Base-by-base conservation (phyloP, 2,797 vertebrate species). In the Rhinophrynus dorsalis region DNA sequence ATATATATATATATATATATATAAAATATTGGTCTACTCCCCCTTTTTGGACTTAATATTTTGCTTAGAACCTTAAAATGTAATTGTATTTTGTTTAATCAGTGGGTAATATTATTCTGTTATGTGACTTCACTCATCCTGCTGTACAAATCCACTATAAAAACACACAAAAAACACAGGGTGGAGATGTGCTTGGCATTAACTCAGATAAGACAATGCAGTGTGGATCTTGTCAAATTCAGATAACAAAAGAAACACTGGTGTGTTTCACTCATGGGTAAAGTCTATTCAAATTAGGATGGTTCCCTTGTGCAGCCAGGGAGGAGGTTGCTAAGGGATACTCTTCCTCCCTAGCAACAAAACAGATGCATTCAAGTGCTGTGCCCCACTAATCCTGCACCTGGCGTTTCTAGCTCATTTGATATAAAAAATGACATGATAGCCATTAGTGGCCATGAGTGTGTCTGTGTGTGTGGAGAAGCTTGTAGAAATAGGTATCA, bases 241-340 rank as follows among this genome's bases (percentile, higher is more conserved):
- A 35, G 54, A 37, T 21, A 20, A 57, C n/a, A 57, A 38, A 37
- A 24, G 54, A 57, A 13, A 30, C 18, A 37, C 12, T 57, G 32
- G 32, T 24, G 54, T 37, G 32, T 11, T 57, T 29, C 12, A 37
- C 32, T 57, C 54, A 57, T 23, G 32, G 24, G 54, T 5, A 24
- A 57, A 37, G 18, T 18, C 32, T 57, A 38, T 57, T 37, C 29
- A 38, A 12, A 57, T 57, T 23, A 57, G 54, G 32, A 37, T n/a
- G 20, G 21, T 57, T 57, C 30, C 59, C 21, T 35, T 20, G 2
- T 50, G 45, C 33, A 35, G 10, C 2, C 44, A 35, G 21, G 32
- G 32, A n/a, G 47, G 60, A n/a, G 47, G 60, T 64, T 64, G 45
- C 60, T 38, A 48, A 24, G 42, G 42, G 42, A 61, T 44, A 44